Conservation (phyloP, 2,113 vertebrate genomes). For the Rhodinocichla rosea region DNA sequence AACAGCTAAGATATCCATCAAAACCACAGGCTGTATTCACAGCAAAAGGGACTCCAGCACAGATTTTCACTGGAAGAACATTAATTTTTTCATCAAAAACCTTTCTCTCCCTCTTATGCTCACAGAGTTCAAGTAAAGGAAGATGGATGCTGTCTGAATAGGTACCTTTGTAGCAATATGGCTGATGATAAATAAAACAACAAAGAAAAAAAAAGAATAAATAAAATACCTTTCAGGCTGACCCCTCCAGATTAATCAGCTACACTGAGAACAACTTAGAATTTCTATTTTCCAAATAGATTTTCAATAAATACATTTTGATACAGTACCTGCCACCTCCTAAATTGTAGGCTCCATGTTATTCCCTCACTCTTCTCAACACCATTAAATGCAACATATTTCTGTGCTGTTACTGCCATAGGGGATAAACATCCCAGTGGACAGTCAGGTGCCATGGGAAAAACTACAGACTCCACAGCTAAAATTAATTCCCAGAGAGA, state of each 20-base stretch:
- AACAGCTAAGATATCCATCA: not conserved
- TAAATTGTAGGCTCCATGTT: rapidly evolving
- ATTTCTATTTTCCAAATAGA: not conserved
- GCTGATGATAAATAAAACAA: not conserved
- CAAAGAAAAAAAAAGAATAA: not conserved
- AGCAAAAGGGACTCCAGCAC: conserved; percentile 24
- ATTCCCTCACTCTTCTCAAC: not conserved
- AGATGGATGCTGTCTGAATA: not conserved
- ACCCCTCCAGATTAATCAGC: not conserved
- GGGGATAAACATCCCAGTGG: rapidly evolving
- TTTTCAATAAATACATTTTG: not conserved
- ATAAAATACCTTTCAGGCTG: not conserved
- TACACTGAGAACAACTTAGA: not conserved
- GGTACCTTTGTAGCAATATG: not conserved
- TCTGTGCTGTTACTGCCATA: not conserved
- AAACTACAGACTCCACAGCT: not conserved
- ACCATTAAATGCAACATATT: not conserved
- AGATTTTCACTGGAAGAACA: not conserved
- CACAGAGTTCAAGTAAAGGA: not conserved
- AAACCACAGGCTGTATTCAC: not conserved
- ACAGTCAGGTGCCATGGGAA: not conserved
- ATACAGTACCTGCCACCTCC: not conserved
- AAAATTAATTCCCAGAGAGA: not conserved
- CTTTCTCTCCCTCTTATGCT: not conserved
- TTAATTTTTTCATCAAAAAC: conserved; percentile 9